Percentiles rank a stretch among this genome's conserved stretches.
Conservation (phyloP, 2,888 invertebrate species). For the Chesias legatella region DNA sequence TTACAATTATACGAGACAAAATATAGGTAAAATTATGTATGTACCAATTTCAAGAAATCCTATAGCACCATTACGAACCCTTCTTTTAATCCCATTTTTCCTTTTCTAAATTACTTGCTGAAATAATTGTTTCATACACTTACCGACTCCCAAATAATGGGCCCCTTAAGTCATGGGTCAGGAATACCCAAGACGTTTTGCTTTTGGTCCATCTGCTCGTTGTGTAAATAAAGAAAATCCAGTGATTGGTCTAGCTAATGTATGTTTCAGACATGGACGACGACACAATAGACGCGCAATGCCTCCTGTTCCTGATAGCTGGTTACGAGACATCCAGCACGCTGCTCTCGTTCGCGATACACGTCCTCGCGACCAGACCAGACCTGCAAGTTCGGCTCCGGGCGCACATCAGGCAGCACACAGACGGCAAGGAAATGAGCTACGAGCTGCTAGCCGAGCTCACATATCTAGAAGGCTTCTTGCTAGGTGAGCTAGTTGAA, state of each 20-base stretch:
- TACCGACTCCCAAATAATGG: too few relatives aligned
- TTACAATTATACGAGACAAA: too few relatives aligned
- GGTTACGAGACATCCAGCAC: conserved; percentile 83
- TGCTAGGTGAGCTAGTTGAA: conserved; percentile 44
- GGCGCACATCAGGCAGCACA: conserved; percentile 56
- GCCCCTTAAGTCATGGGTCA: too few relatives aligned
- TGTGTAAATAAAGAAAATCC: too few relatives aligned
- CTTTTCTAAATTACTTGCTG: too few relatives aligned
- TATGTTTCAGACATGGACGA: conserved; percentile 65
- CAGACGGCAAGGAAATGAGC: conserved; percentile 57
- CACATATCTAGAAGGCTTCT: conserved; percentile 61
- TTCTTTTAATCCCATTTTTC: too few relatives aligned
- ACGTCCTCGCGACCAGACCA: conserved; percentile 71
- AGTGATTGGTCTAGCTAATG: neutral
- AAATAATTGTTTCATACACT: too few relatives aligned
- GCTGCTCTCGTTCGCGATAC: conserved; percentile 76
- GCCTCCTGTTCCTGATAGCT: conserved; percentile 79
- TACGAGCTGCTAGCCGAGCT: conserved; percentile 60
- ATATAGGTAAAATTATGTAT: too few relatives aligned
- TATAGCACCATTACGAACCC: too few relatives aligned
- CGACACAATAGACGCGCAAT: conserved; percentile 78
- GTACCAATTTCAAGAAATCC: too few relatives aligned
- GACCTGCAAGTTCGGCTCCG: conserved; percentile 69
- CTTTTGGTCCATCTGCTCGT: too few relatives aligned
- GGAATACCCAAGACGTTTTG: too few relatives aligned